Base-by-base conservation (phyloP, 2,888 invertebrate species). In the Limnephilus marmoratus region DNA sequence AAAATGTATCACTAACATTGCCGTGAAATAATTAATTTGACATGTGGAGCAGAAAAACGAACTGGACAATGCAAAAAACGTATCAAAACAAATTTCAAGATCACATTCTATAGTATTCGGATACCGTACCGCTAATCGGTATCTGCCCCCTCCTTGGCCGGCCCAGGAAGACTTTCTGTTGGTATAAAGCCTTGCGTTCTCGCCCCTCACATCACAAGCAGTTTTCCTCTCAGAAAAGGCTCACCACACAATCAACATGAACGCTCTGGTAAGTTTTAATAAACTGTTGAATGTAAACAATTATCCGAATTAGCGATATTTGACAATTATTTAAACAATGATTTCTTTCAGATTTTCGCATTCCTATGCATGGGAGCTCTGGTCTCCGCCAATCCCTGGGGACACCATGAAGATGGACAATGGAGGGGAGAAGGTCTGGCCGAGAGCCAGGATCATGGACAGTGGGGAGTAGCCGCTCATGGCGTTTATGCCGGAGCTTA, bases 361-460 rank as follows among this genome's bases (percentile, higher is more conserved):
- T 68, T 91, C 90, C 45, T 92, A 90, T 85, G 91, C 92, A 80
- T 92, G 87, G 92, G 85, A 49, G 93, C 93, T 80, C 90, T 95
- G 94, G 87, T 94, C 94, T 90, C 94, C 94, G 93, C 94, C 94
- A 83, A 89, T n/a, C 29, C 29, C 15, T 37, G 85, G 37, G 85
- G 29, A 41, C 45, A 82, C 13, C 68, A 91, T 29, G 85, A 91
- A 11, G 90, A 85, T 80, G 85, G 85, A 24, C 85, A 85, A 68
- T 91, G 90, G 90, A 91, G 41, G 31, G 90, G 90, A 85, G 90
- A 91, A 91, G 90, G 93, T 45, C 53, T 92, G 82, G 85, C 85
- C 81, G 90, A 93, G 31, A 91, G 91, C 81, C 92, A 91, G 85
- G 90, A 85, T 29, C 15, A 90, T 34, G 90, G 87, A 91, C 87